Evolutionary conservation across 2,888 invertebrate species (phyloP).

Genomic region (Hypena proboscidalis): DNA sequence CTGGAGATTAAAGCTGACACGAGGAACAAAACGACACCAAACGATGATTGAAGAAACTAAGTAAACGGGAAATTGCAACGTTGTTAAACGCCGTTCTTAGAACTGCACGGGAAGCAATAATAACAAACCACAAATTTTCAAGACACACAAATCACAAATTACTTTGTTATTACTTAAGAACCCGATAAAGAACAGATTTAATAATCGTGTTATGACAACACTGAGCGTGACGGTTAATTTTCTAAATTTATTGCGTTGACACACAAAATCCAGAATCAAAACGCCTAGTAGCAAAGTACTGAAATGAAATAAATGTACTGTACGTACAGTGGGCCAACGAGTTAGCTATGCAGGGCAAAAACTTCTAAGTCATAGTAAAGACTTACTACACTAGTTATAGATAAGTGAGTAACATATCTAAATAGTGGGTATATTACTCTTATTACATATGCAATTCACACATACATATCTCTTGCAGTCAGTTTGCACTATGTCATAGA

Average conservation of each 20-base stretch:
- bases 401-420: too few species aligned
- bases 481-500: too few species aligned
- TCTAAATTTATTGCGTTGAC: constrained; percentile 16
- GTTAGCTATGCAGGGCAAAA: too few species aligned
- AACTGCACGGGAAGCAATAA: constrained; percentile 9
- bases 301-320: neutral
- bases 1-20: constrained; percentile 41
- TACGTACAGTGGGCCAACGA: too few species aligned
- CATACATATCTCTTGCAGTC: too few species aligned
- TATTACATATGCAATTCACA: too few species aligned
- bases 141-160: constrained; percentile 9
- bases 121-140: constrained; percentile 14
- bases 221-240: constrained; percentile 17
- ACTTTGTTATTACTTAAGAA: constrained; percentile 12
- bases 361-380: too few species aligned
- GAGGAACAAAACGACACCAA: constrained; percentile 25
- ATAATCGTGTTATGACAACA: constrained; percentile 24
- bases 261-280: constrained; percentile 6
- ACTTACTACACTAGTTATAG: too few species aligned
- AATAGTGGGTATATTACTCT: too few species aligned
- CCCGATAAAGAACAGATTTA: constrained; percentile 21
- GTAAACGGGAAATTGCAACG: constrained; percentile 34
- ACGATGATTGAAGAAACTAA: constrained; percentile 27
- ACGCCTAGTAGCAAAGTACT: neutral
- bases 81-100: constrained; percentile 12